phyloP scores from a whole-genome alignment of 2,797 vertebrate genomes.

The Sylvilagus floridanus region DNA sequence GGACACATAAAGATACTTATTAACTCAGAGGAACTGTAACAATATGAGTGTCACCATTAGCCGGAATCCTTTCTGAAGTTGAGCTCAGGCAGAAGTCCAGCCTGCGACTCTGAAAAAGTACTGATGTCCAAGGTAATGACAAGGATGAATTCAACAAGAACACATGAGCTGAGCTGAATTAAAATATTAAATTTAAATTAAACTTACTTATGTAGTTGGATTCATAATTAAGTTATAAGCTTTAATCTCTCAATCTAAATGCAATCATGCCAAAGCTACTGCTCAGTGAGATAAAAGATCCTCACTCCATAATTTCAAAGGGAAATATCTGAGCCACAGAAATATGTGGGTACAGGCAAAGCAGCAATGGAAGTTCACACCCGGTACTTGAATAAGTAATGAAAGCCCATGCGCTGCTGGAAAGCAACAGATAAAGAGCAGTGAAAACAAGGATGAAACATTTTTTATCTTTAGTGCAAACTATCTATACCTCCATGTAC shows the following conservation, averaged over 20 bases:
- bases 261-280: constrained; percentile 56
- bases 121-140: constrained; percentile 52
- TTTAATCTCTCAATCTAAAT: constrained; percentile 71
- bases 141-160: constrained; percentile 59
- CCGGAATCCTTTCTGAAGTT: neutral
- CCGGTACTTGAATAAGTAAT: constrained; percentile 32
- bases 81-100: neutral
- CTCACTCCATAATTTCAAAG: constrained; percentile 60
- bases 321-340: constrained; percentile 48
- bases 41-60: neutral
- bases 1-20: neutral
- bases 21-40: constrained; percentile 17
- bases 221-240: constrained; percentile 66
- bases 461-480: constrained; percentile 38
- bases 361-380: neutral
- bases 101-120: constrained; percentile 12
- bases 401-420: constrained; percentile 2
- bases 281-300: constrained; percentile 50
- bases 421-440: constrained; percentile 10
- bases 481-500: neutral
- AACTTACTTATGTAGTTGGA: constrained; percentile 53
- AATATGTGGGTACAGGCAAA: constrained; percentile 33
- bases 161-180: constrained; percentile 40
- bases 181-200: constrained; percentile 72
- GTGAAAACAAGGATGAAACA: constrained; percentile 1